Evolutionary conservation across 2,797 vertebrate species (phyloP).

Genomic region (Pelochelys cantorii): DNA sequence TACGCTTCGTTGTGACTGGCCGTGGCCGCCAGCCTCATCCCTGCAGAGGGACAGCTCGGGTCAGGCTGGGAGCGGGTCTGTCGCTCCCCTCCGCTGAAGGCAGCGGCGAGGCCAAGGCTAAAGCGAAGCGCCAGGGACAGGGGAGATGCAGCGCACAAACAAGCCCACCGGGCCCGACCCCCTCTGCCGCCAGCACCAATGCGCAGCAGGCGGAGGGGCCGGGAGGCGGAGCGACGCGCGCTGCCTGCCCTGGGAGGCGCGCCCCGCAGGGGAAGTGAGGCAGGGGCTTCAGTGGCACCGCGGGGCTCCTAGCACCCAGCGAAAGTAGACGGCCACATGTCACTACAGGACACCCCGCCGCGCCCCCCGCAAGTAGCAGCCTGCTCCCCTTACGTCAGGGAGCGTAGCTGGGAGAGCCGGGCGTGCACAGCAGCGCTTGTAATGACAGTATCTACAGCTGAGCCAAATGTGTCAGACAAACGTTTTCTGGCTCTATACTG

Average conservation of each 20-base stretch:
- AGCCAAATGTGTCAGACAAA: background rate
- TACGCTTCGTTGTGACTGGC: background rate
- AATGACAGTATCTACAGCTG: background rate
- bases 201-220: background rate
- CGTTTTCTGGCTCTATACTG: too few relatives aligned
- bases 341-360: background rate
- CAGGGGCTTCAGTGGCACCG: background rate
- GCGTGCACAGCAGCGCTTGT: background rate
- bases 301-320: background rate
- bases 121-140: background rate
- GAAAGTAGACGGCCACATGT: background rate
- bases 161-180: constrained; percentile 14
- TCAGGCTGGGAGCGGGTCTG: too few relatives aligned
- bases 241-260: background rate
- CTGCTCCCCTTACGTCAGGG: background rate
- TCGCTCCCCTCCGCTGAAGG: background rate
- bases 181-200: constrained; percentile 45
- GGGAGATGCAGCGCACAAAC: constrained; percentile 17
- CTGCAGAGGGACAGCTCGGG: background rate
- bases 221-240: background rate
- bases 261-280: background rate
- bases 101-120: background rate
- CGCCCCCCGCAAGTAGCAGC: background rate
- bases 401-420: background rate
- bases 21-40: constrained; percentile 12